phyloP scores from a whole-genome alignment of 2,113 vertebrate species.

The Strix aluco region DNA sequence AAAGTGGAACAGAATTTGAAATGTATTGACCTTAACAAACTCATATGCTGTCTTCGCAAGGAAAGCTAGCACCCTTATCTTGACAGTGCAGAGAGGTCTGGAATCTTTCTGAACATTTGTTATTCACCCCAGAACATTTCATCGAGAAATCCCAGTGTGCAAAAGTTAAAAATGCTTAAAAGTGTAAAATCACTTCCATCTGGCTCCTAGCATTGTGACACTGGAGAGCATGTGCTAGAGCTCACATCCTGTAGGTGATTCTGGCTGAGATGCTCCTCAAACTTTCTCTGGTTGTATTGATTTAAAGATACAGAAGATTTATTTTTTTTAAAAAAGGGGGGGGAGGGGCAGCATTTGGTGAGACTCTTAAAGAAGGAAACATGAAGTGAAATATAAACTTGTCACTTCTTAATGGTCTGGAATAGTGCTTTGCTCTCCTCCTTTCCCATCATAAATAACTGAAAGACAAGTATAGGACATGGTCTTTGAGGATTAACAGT shows the following conservation, averaged over 20 bases:
- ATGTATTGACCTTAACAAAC: not conserved
- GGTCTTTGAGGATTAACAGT: not conserved
- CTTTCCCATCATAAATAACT: not conserved
- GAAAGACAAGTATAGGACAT: not conserved
- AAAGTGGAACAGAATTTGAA: constrained; percentile 12
- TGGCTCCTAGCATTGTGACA: not conserved
- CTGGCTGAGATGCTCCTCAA: not conserved
- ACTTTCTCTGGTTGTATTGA: not conserved
- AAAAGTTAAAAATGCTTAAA: not conserved
- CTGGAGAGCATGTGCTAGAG: not conserved
- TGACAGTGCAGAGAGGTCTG: not conserved
- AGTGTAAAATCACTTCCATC: not conserved
- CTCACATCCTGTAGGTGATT: not conserved
- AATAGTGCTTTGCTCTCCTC: not conserved
- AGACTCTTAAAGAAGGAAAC: not conserved
- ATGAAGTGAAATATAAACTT: not conserved
- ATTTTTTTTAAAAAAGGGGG: no score
- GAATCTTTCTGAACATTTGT: not conserved
- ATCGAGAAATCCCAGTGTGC: not conserved
- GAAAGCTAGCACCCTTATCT: constrained; percentile 7
- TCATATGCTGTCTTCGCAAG: not conserved
- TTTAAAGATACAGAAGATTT: not conserved
- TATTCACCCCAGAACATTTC: not conserved
- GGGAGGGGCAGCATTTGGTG: not conserved
- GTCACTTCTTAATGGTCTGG: not conserved